Evolutionary conservation across 2,113 vertebrate genomes (phyloP).

Genomic region (Eublepharis macularius): DNA sequence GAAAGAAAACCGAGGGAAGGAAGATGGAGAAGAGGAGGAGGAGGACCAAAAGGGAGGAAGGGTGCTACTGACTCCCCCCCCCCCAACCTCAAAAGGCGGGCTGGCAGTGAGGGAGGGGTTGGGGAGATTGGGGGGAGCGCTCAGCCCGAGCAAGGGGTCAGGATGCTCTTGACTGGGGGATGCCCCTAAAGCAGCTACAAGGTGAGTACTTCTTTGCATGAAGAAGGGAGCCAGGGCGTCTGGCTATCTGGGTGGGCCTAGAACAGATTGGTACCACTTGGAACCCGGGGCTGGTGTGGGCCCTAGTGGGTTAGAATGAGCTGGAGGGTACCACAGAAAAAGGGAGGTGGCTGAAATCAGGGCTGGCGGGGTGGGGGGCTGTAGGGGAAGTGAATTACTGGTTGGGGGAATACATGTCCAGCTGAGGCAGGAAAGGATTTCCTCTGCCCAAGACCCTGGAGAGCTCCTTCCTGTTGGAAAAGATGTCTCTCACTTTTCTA

Average conservation of each 20-base stretch:
- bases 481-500: no score
- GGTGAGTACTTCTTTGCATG: not conserved
- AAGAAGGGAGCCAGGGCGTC: not conserved
- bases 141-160: not conserved
- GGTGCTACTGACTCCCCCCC: not conserved
- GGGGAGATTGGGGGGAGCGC: not conserved
- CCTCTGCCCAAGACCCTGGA: no score
- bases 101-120: not conserved
- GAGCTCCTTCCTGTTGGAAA: no score
- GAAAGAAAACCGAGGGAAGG: not conserved
- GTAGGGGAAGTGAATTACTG: not conserved
- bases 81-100: not conserved
- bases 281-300: no score
- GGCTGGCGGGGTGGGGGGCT: not conserved
- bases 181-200: not conserved
- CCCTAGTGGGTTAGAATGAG: not conserved
- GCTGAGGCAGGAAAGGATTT: not conserved
- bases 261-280: no score
- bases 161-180: not conserved
- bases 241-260: not conserved
- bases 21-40: not conserved
- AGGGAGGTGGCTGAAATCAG: not conserved
- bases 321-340: not conserved
- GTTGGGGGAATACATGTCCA: no score
- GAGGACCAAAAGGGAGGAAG: not conserved